Evolutionary conservation across 2,113 vertebrate genomes (phyloP), one percentile per base, ranked within the genome.

Genomic region (Atherinomorus stipes): DNA sequence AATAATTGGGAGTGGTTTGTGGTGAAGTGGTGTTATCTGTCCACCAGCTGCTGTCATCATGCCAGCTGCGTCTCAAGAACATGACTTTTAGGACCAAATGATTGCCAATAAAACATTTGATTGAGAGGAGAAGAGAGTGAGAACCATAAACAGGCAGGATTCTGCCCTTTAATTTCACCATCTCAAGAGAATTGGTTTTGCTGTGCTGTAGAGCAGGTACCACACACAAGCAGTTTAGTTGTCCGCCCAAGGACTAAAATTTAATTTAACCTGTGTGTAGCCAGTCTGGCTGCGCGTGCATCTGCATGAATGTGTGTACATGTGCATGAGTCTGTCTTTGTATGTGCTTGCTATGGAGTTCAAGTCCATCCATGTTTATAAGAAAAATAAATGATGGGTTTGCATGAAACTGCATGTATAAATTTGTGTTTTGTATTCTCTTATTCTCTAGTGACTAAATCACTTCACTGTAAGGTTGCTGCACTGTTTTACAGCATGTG

Each of bases 21-120:
- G 78, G 77, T 78, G 60, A 65, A 68, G 68, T 58, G 69, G 58
- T 59, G 47, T 58, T 77, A 57, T 74, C 81, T 65, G 68, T 86
- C 81, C 76, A 83, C 71, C 49, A 42, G 70, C 74, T 81, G 83
- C 80, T 88, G 83, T 91, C 81, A 89, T 86, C 84, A 42, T 65
- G 47, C 71, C 53, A 58, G 62, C 84, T 85, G 59, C 88, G 74
- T 82, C 61, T 82, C 53, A 66, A 81, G 78, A 80, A 66, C 83
- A 84, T 80, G 86, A 93, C 91, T 91, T 93, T 91, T 90, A 91
- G 89, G 87, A 89, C 87, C 89, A 79, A 93, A 93, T 93, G 90
- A 94, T 93, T 93, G 93, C 92, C 91, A 94, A 93, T 94, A 94
- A 95, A 94, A 93, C 90, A 82, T 93, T 92, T 94, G 93, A 94